Evolutionary conservation across 2,113 vertebrate genomes (phyloP).

Genomic region (Scophthalmus maximus): DNA sequence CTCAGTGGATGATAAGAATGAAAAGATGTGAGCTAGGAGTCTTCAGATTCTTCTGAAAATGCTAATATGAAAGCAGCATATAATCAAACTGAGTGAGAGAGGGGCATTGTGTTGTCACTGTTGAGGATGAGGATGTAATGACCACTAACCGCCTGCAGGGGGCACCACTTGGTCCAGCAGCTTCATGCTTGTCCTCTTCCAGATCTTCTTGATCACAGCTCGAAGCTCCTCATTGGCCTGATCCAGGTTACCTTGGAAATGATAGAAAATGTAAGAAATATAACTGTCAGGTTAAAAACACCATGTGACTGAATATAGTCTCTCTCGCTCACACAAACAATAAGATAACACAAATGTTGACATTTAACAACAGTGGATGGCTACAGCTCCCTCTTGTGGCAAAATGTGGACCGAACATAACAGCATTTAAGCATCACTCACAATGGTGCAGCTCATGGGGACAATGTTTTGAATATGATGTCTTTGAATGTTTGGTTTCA

Average conservation of each 20-base stretch:
- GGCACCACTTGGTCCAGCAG: conserved; percentile 98
- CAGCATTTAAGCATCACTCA: too few species aligned
- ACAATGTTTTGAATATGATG: too few species aligned
- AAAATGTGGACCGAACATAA: not conserved
- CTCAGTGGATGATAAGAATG: too few species aligned
- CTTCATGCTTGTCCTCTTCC: conserved; percentile 99
- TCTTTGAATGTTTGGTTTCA: too few species aligned
- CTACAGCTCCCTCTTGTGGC: conserved; percentile 39
- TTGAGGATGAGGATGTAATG: not conserved
- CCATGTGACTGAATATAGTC: not conserved
- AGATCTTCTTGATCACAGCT: conserved; percentile 98
- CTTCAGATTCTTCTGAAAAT: too few species aligned
- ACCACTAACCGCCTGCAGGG: conserved; percentile 94
- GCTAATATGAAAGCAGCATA: too few species aligned
- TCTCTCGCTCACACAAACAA: not conserved
- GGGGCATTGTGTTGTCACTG: not conserved
- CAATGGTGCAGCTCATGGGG: too few species aligned
- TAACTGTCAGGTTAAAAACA: not conserved
- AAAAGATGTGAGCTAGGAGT: too few species aligned
- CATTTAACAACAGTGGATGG: not conserved
- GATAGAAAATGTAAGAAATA: not conserved
- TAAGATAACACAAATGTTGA: not conserved
- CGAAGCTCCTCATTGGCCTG: conserved; percentile 97
- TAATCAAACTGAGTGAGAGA: not conserved
- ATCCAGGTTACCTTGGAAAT: conserved; percentile 91